Evolutionary conservation across 1,140 invertebrate genomes (phyloP).

Genomic region (Cheumatopsyche charites): DNA sequence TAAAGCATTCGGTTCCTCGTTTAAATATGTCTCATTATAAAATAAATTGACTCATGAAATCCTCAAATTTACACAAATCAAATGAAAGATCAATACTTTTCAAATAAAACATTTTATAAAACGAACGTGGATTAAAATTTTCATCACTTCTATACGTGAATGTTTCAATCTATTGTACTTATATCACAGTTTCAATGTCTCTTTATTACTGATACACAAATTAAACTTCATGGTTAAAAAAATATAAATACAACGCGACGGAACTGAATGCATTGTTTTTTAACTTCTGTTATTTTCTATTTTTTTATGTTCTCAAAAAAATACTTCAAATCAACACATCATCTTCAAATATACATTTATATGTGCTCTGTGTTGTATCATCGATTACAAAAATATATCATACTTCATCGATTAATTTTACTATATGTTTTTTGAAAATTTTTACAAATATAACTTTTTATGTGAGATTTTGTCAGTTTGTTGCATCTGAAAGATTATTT

Average conservation of each 20-base stretch:
- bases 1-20: conserved; percentile 2
- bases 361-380: conserved; percentile 18
- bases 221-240: not conserved
- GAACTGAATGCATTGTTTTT: conserved; percentile 21
- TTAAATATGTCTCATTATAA: not conserved
- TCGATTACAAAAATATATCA: conserved; percentile 17
- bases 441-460: not conserved
- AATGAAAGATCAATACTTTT: conserved; percentile 32
- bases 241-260: not conserved
- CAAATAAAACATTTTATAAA: not conserved
- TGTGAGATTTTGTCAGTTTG: not conserved
- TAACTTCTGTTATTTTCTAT: not conserved
- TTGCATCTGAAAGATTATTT: not conserved
- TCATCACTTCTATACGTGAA: not conserved
- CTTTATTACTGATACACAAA: not conserved
- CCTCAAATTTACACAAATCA: too few relatives aligned
- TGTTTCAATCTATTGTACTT: not conserved
- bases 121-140: not conserved
- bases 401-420: conserved; percentile 21
- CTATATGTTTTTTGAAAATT: conserved; percentile 9
- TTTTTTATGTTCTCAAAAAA: conserved; percentile 12
- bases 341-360: conserved; percentile 13
- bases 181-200: too few relatives aligned
- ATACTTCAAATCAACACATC: conserved; percentile 20
- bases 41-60: too few relatives aligned